These are phyloP conservation scores for Mimumesa dahlbomi DNA, from an alignment of 2,888 invertebrate genomes.

Conservation along the genomic window DNA sequence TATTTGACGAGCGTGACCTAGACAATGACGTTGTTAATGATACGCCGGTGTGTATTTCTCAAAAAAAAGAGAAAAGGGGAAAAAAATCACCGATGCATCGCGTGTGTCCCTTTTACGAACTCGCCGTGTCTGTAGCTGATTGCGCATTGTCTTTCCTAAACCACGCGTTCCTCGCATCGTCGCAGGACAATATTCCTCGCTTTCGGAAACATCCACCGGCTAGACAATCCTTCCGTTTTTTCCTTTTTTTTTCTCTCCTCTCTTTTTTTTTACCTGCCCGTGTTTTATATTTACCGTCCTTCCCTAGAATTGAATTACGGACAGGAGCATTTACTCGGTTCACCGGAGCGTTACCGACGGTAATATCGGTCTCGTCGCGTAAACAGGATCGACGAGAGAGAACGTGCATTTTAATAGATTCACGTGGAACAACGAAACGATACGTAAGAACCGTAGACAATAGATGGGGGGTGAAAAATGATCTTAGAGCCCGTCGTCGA, in stretches of 20 bases:
- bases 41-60: constrained; percentile 5
- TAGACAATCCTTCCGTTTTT: not conserved
- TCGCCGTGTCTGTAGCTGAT: constrained; percentile 8
- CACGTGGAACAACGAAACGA: not conserved
- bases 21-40: constrained; percentile 35
- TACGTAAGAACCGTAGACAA: not conserved
- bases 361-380: constrained; percentile 47
- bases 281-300: constrained; percentile 35
- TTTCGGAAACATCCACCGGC: not conserved
- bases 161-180: not conserved
- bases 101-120: constrained; percentile 17
- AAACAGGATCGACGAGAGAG: constrained; percentile 37
- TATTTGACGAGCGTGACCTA: constrained; percentile 21
- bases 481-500: too few species aligned
- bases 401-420: constrained; percentile 17
- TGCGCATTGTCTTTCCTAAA: constrained; percentile 9
- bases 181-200: constrained; percentile 5
- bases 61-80: too few species aligned
- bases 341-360: constrained; percentile 59
- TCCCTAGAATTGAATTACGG: constrained; percentile 57
- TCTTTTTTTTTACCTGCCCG: constrained; percentile 2
- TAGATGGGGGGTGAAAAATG: not conserved
- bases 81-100: constrained; percentile 22
- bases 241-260: not conserved
- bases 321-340: constrained; percentile 61